These are phyloP conservation scores for Puffinus mauretanicus DNA, from an alignment of 2,113 vertebrate species.

Conservation along the genomic window DNA sequence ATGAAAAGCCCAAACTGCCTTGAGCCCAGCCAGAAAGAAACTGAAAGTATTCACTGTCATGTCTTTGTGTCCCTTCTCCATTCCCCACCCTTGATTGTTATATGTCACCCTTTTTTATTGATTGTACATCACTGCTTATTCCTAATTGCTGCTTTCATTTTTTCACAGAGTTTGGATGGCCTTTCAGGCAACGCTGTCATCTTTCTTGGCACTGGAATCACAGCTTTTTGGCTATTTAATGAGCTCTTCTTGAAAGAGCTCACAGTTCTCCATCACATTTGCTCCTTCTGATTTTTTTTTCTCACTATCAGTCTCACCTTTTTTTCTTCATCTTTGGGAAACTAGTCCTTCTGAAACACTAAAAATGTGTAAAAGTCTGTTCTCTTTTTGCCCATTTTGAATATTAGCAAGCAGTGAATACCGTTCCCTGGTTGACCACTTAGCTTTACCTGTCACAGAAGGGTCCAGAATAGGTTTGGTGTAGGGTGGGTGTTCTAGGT, in stretches of 20 bases:
- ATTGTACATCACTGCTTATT: neutral
- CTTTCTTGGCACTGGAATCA: neutral
- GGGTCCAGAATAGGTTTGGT: neutral
- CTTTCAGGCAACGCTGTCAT: neutral
- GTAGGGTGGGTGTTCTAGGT: neutral
- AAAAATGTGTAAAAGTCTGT: neutral
- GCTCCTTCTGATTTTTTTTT: neutral
- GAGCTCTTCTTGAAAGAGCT: neutral
- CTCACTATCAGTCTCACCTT: neutral
- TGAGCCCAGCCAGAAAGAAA: neutral
- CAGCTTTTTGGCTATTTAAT: slow-evolving; percentile 2
- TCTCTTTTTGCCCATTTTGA: neutral
- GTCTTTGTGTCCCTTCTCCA: neutral
- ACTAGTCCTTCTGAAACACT: neutral
- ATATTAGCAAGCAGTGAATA: neutral
- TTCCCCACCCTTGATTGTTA: neutral
- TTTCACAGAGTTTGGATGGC: neutral
- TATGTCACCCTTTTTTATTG: neutral
- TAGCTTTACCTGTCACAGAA: neutral
- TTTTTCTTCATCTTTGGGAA: neutral
- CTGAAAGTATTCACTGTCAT: neutral
- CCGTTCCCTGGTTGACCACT: neutral
- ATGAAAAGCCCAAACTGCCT: neutral
- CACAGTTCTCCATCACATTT: neutral
- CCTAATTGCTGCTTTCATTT: neutral